These are phyloP conservation scores for Lepisosteus oculatus DNA, from an alignment of 2,113 vertebrate genomes.

Conservation along the genomic window DNA sequence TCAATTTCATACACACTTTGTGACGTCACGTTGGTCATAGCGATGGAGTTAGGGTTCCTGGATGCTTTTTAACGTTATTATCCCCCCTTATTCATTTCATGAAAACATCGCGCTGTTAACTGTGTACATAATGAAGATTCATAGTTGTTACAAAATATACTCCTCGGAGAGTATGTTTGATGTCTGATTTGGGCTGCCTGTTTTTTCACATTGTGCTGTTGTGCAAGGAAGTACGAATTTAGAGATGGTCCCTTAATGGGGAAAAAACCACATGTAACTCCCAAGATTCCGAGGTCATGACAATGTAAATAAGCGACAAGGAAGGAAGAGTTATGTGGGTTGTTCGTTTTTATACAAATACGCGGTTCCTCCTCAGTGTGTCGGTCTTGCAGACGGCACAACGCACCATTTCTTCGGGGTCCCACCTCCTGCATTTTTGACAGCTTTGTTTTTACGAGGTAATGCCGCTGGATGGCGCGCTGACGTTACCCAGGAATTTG, in stretches of 20 bases:
- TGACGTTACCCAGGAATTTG: neutral
- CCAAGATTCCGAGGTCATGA: neutral
- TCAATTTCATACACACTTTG: too few species aligned
- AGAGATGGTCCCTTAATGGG: neutral
- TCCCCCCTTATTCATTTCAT: too few species aligned
- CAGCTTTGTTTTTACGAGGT: constrained; percentile 10
- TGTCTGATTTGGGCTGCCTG: neutral
- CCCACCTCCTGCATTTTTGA: neutral
- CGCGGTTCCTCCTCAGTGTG: too few species aligned
- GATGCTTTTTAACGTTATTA: too few species aligned
- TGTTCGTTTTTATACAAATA: too few species aligned
- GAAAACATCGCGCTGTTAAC: too few species aligned
- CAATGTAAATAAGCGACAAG: neutral
- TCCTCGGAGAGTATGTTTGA: too few species aligned
- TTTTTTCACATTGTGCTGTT: neutral
- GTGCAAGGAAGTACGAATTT: neutral
- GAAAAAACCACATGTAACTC: neutral
- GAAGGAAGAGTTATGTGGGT: neutral
- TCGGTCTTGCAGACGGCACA: too few species aligned
- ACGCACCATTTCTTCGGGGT: neutral
- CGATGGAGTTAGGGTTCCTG: too few species aligned
- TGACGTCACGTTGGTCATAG: too few species aligned
- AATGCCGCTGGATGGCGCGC: constrained; percentile 26
- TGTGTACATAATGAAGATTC: too few species aligned
- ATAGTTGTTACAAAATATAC: too few species aligned